Conservation (phyloP, 1,140 invertebrate species). For the Drosophila pandora region DNA sequence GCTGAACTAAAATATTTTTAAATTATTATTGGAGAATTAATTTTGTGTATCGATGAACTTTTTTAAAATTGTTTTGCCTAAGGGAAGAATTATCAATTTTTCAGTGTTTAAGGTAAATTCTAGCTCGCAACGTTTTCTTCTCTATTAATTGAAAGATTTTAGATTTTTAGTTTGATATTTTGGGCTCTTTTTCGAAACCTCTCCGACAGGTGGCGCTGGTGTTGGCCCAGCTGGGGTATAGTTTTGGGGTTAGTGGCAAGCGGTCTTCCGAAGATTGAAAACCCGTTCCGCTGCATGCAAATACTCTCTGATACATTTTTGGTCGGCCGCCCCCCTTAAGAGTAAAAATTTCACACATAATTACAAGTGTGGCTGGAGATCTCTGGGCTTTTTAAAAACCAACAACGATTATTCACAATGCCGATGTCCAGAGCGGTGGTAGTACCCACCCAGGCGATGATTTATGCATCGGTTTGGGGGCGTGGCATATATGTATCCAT, state of each 20-base stretch:
- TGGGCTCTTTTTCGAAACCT: background rate
- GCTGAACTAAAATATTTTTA: too few relatives aligned
- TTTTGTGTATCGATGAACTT: too few relatives aligned
- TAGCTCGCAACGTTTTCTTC: too few relatives aligned
- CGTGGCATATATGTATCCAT: conserved; percentile 54
- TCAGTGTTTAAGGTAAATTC: too few relatives aligned
- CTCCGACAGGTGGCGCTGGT: background rate
- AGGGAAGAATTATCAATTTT: too few relatives aligned
- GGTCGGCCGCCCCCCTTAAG: background rate
- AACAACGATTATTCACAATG: conserved; percentile 23
- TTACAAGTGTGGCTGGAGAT: conserved; percentile 48
- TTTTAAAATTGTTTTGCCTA: too few relatives aligned
- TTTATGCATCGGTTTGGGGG: conserved; percentile 45
- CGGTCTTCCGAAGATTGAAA: background rate
- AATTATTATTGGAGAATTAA: too few relatives aligned
- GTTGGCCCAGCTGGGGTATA: background rate
- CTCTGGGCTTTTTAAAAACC: conserved; percentile 2
- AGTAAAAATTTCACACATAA: conserved; percentile 66
- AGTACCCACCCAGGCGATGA: conserved; percentile 32
- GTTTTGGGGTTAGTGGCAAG: background rate
- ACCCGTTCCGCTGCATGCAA: conserved; percentile 51
- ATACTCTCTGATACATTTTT: conserved; percentile 6
- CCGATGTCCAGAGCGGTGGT: background rate
- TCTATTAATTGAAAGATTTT: too few relatives aligned
- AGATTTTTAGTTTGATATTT: too few relatives aligned